Conservation (phyloP, 2,113 vertebrate species). For the Notarius lentiginosus region DNA sequence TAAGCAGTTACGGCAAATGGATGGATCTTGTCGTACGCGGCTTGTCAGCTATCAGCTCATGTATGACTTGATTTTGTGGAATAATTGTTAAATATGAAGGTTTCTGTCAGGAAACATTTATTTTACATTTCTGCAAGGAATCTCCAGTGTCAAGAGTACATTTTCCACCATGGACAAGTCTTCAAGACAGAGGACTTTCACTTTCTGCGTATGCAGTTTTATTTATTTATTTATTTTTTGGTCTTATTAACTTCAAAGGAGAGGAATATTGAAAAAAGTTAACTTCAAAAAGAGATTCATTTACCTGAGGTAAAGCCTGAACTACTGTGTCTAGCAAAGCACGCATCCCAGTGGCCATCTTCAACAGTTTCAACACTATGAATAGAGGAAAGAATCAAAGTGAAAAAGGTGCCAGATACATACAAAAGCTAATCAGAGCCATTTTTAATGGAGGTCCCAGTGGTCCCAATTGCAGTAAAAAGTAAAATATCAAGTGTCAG, state of each 20-base stretch:
- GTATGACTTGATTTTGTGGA: too few relatives aligned
- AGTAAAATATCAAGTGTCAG: conserved; percentile 15
- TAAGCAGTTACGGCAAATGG: too few relatives aligned
- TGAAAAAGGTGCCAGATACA: background rate
- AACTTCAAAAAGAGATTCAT: conserved; percentile 17
- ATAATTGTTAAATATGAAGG: background rate
- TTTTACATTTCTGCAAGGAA: background rate
- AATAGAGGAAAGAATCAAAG: conserved; percentile 9
- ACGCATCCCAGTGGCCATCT: conserved; percentile 97
- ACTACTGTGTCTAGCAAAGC: conserved; percentile 94
- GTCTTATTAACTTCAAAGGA: background rate
- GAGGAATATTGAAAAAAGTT: background rate
- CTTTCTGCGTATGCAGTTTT: background rate
- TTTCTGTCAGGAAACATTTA: background rate
- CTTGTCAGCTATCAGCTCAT: too few relatives aligned
- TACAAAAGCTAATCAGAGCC: conserved; percentile 28
- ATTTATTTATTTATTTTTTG: background rate
- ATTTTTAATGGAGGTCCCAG: conserved; percentile 42
- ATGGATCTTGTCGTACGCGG: too few relatives aligned
- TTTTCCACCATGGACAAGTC: background rate
- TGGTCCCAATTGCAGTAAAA: conserved; percentile 52
- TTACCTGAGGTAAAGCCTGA: conserved; percentile 91
- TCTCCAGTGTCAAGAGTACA: background rate
- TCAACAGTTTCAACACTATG: conserved; percentile 90
- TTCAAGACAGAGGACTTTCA: background rate